These are phyloP conservation scores for Nycticebus coucang DNA, from an alignment of 2,113 vertebrate species.

Conservation along the genomic window DNA sequence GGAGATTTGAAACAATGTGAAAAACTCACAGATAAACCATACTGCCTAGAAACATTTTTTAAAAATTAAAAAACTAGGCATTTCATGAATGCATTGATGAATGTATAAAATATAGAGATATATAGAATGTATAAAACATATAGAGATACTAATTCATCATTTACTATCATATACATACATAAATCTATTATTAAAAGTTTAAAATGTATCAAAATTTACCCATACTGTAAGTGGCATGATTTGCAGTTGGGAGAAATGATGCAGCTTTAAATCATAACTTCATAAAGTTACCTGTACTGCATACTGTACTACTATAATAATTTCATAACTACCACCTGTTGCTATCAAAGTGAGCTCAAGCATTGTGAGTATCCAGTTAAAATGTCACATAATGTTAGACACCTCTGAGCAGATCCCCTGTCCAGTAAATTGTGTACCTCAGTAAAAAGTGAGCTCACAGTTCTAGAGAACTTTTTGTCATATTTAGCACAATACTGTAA, in stretches of 20 bases:
- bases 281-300: no score
- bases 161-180: not conserved
- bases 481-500: no score
- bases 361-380: no score
- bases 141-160: not conserved
- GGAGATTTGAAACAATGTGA: not conserved
- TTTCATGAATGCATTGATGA: not conserved
- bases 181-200: not conserved
- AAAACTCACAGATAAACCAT: not conserved
- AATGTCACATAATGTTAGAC: no score
- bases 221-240: not conserved
- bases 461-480: no score
- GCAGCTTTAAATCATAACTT: no score
- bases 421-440: no score
- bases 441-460: no score
- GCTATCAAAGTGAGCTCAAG: no score
- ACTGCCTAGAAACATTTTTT: not conserved
- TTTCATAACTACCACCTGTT: no score
- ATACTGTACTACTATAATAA: no score
- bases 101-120: not conserved
- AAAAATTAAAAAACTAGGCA: not conserved
- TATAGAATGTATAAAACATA: not conserved
- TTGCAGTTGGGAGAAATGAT: not conserved
- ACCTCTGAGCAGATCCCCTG: no score
- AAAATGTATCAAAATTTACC: not conserved